Evolutionary conservation across 2,888 invertebrate species (phyloP), one percentile per base, ranked within the genome.

Genomic region (Nephrocerus scutellatus): DNA sequence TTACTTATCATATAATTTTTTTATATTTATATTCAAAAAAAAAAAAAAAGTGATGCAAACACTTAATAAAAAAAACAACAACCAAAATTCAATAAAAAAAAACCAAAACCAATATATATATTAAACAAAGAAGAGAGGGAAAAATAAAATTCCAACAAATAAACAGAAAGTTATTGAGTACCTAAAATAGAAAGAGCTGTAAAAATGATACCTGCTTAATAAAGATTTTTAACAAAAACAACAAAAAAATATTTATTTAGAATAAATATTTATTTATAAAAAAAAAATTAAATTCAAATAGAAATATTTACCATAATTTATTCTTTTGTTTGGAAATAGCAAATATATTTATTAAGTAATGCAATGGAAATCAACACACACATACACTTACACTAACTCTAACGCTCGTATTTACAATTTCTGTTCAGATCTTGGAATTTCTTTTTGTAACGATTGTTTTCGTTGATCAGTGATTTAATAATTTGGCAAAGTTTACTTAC

Each of bases 191-290:
- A 57, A 56, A 55, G 63, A 65, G 65, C 64, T 65, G 64, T 64
- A 65, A 62, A 63, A 64, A 52, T 46, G 63, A 60, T 65, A 65
- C 64, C 64, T 65, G 64, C 65, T 65, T 65, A 54, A 61, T 55
- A 57, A n/a, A n/a, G n/a, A n/a, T n/a, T n/a, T n/a, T n/a, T n/a
- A n/a, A n/a, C n/a, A 42, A 44, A 39, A 53, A 43, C 35, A 39
- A 38, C 23, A 28, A 10, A 28, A 7, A 40, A 18, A 28, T 29
- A 31, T 43, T 43, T 39, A 42, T 39, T 32, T 44, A 36, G 43
- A 43, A 41, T 20, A 19, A 18, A 28, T 33, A 36, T 26, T 43
- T 47, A 43, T 41, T 34, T 42, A 44, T 32, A 37, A 6, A 35
- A 30, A 13, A 28, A 35, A 33, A 18, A 26, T 23, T 28, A 41